A percentile compares a stretch with the other conserved stretches of the same genome.
Evolutionary conservation across 2,797 vertebrate genomes (phyloP).

Genomic region (Enteromius fasciolatus): DNA sequence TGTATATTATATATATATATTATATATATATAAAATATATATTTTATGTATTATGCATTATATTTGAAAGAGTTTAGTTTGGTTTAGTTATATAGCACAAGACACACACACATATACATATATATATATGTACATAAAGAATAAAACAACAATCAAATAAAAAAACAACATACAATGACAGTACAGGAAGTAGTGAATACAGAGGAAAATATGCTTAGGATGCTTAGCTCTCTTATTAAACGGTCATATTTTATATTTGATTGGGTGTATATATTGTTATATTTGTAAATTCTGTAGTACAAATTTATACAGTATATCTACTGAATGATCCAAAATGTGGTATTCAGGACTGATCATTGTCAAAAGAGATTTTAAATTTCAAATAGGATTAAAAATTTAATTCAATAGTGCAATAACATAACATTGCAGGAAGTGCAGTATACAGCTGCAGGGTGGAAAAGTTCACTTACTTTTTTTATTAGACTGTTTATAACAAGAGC

Average conservation of each 20-base stretch:
- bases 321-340: not conserved
- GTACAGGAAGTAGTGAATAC: no score
- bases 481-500: not conserved
- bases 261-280: not conserved
- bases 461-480: not conserved
- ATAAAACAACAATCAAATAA: no score
- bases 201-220: no score
- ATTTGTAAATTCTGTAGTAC: not conserved
- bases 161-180: no score
- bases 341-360: not conserved
- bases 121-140: no score
- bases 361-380: not conserved
- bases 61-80: no score
- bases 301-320: not conserved
- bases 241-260: not conserved
- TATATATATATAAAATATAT: no score
- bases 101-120: no score
- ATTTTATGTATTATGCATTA: no score
- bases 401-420: not conserved
- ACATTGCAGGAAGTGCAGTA: not conserved
- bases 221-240: not conserved
- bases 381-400: not conserved
- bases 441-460: not conserved
- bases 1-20: no score
- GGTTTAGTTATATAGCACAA: no score